A percentile compares a stretch with the other conserved stretches of the same genome.
Conservation (phyloP, 2,888 invertebrate genomes). For the Cerceris rybyensis region DNA sequence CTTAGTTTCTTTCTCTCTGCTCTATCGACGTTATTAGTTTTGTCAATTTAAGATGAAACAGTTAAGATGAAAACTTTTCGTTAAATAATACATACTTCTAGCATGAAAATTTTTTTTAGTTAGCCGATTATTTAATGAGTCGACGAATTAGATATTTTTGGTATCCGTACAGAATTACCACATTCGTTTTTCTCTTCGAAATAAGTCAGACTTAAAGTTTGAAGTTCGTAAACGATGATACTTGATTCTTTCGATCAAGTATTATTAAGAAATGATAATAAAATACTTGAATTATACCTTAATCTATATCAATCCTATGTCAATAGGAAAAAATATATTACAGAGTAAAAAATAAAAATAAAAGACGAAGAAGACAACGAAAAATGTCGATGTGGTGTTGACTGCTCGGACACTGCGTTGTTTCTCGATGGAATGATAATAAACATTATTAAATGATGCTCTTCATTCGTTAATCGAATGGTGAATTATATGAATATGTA, state of each 20-base stretch:
- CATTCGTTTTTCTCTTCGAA: conserved; percentile 13
- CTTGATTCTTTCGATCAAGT: no score
- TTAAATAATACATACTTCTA: conserved; percentile 22
- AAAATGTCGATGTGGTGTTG: conserved; percentile 32
- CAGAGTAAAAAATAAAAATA: neutral
- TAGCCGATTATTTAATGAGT: conserved; percentile 32
- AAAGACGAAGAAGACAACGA: neutral
- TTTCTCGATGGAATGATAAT: conserved; percentile 31
- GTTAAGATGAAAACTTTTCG: conserved; percentile 23
- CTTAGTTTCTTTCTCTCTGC: conserved; percentile 19
- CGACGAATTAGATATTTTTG: conserved; percentile 22
- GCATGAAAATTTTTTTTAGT: conserved; percentile 22
- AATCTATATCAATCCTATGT: no score
- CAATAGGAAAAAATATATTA: neutral
- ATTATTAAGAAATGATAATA: no score
- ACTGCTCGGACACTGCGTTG: conserved; percentile 35
- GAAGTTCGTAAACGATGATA: no score
- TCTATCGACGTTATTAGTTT: conserved; percentile 24
- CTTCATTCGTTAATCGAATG: conserved; percentile 41
- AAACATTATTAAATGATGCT: conserved; percentile 35
- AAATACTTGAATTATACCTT: no score
- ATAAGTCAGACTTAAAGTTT: no score
- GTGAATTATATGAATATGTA: conserved; percentile 44
- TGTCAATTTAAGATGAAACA: conserved; percentile 16
- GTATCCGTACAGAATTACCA: conserved; percentile 45